phyloP scores from a whole-genome alignment of 2,888 invertebrate genomes.

The Drosophila cognata region DNA sequence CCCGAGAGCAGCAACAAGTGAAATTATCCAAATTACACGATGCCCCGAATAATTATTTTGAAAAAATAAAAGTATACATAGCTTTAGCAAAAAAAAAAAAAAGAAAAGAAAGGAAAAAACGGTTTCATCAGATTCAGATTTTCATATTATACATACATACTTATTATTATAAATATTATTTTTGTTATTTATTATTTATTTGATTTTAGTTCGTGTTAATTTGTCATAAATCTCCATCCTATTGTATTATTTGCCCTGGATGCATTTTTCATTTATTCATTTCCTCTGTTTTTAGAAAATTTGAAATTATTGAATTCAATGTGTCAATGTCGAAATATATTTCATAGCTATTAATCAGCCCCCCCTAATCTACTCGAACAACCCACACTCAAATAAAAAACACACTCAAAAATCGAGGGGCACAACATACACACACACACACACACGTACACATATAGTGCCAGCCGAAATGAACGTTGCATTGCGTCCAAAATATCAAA shows the following conservation, averaged over 20 bases:
- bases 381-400: conserved; percentile 42
- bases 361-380: conserved; percentile 42
- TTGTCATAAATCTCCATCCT: conserved; percentile 65
- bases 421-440: conserved; percentile 52
- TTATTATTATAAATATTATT: conserved; percentile 61
- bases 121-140: conserved; percentile 67
- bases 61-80: conserved; percentile 47
- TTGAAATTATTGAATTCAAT: conserved; percentile 76
- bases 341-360: conserved; percentile 64
- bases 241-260: conserved; percentile 55
- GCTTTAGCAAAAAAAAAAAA: conserved; percentile 61
- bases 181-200: conserved; percentile 82
- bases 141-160: conserved; percentile 45
- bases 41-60: conserved; percentile 31
- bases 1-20: conserved; percentile 63
- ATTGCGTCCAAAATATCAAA: conserved; percentile 39
- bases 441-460: conserved; percentile 43
- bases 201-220: conserved; percentile 70
- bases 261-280: conserved; percentile 39
- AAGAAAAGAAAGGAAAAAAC: conserved; percentile 32
- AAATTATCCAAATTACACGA: conserved; percentile 26
- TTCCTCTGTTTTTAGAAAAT: conserved; percentile 45
- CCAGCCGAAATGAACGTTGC: conserved; percentile 59
- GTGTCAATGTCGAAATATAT: conserved; percentile 80
- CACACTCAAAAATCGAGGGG: conserved; percentile 51